phyloP scores from a whole-genome alignment of 2,888 invertebrate genomes.

The Metallyticus violacea region DNA sequence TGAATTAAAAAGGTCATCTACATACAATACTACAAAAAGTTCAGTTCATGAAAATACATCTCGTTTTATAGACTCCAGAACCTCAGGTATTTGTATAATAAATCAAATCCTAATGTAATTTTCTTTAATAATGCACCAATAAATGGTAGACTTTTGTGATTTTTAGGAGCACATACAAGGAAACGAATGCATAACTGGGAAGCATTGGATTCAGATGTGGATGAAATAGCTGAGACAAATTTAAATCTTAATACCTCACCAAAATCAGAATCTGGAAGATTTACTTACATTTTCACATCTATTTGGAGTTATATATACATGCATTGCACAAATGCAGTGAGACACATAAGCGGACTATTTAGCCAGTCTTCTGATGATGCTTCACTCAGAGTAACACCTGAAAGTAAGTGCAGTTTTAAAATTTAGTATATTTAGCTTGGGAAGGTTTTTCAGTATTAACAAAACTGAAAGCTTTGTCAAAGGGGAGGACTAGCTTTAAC shows the following conservation, averaged over 20 bases:
- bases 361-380: background rate
- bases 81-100: background rate
- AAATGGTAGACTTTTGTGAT: background rate
- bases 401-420: background rate
- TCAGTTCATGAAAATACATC: background rate
- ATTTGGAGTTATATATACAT: background rate
- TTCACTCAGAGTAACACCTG: background rate
- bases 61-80: background rate
- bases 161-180: background rate
- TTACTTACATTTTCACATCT: background rate
- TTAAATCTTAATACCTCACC: background rate
- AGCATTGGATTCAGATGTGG: background rate
- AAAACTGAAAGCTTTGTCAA: too few relatives aligned
- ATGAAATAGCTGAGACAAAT: background rate
- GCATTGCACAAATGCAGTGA: background rate
- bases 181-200: background rate
- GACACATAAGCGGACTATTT: background rate
- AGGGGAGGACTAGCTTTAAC: too few relatives aligned
- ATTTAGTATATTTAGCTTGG: too few relatives aligned
- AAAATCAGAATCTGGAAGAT: background rate
- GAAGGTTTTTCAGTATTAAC: too few relatives aligned
- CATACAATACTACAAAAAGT: background rate
- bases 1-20: background rate
- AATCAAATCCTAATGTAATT: background rate
- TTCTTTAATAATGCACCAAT: too few relatives aligned